phyloP scores from a whole-genome alignment of 2,113 vertebrate genomes.

The Pseudorhombus dupliciocellatus region DNA sequence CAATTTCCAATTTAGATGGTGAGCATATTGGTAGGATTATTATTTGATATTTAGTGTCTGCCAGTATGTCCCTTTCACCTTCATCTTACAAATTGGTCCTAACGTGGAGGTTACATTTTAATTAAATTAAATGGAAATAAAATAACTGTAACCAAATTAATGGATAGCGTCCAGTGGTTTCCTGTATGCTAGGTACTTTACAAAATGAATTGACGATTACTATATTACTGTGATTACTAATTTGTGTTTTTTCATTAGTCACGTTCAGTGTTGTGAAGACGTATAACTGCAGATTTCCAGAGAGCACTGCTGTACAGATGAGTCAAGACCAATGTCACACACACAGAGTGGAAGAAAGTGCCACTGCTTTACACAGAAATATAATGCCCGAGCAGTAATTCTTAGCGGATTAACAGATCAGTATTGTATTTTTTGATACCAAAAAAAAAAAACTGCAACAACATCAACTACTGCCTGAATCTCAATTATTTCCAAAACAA shows the following conservation, averaged over 20 bases:
- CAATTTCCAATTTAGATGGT: too few relatives aligned
- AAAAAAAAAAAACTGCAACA: neutral
- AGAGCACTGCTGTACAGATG: slow-evolving; percentile 20
- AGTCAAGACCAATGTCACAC: slow-evolving; percentile 53
- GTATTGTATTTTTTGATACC: neutral
- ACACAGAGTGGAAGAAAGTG: neutral
- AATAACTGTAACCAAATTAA: slow-evolving; percentile 41
- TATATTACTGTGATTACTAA: too few relatives aligned
- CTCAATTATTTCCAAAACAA: neutral
- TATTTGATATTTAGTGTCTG: too few relatives aligned
- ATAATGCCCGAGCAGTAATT: neutral
- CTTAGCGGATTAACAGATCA: neutral
- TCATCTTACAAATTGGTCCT: too few relatives aligned
- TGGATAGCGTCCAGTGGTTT: slow-evolving; percentile 50
- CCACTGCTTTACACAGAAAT: neutral
- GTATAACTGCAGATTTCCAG: too few relatives aligned
- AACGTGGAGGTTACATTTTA: too few relatives aligned
- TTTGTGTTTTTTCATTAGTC: too few relatives aligned
- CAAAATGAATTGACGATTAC: too few relatives aligned
- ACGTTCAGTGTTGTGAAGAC: too few relatives aligned
- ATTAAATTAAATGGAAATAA: slow-evolving; percentile 32
- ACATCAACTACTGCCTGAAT: neutral
- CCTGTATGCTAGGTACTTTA: too few relatives aligned
- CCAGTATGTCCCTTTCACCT: neutral
- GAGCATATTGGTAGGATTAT: too few relatives aligned